Conservation (phyloP, 2,888 invertebrate genomes). For the Ferdinandea cuprea region DNA sequence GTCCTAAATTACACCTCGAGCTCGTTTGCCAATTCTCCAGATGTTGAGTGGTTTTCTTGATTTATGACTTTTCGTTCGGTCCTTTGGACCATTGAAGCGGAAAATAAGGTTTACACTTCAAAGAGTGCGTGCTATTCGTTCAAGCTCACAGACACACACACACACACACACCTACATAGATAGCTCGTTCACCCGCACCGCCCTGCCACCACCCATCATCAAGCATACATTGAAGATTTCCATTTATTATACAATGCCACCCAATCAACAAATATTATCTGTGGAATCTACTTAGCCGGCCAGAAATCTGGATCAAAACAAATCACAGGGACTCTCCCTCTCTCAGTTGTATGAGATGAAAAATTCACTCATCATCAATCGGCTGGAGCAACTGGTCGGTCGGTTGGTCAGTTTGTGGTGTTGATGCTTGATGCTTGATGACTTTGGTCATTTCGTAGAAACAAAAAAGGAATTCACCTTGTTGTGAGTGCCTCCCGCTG, state of each 20-base stretch:
- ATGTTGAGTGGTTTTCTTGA: slow-evolving; percentile 62
- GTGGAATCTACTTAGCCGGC: slow-evolving; percentile 38
- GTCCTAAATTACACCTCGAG: slow-evolving; percentile 41
- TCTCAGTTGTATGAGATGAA: slow-evolving; percentile 32
- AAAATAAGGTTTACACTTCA: slow-evolving; percentile 74
- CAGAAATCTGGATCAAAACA: slow-evolving; percentile 66
- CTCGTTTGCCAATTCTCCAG: slow-evolving; percentile 42
- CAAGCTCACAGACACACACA: slow-evolving; percentile 3
- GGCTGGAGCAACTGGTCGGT: slow-evolving; percentile 52
- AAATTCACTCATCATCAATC: slow-evolving; percentile 69
- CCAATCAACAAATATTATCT: slow-evolving; percentile 51
- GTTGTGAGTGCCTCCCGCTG: not conserved
- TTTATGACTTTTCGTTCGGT: slow-evolving; percentile 66
- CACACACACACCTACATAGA: not conserved
- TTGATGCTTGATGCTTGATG: slow-evolving; percentile 38
- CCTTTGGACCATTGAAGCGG: slow-evolving; percentile 66
- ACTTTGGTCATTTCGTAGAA: slow-evolving; percentile 52
- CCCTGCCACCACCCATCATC: not conserved
- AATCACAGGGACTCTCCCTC: slow-evolving; percentile 33
- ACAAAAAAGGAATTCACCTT: slow-evolving; percentile 50
- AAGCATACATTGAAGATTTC: slow-evolving; percentile 28
- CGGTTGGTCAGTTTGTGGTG: slow-evolving; percentile 1
- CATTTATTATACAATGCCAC: slow-evolving; percentile 54
- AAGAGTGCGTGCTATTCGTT: slow-evolving; percentile 64
- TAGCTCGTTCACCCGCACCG: no score